Conservation (phyloP, 37 sponge, comb jelly and placozoan species). For the Dysidea cf. avara region DNA sequence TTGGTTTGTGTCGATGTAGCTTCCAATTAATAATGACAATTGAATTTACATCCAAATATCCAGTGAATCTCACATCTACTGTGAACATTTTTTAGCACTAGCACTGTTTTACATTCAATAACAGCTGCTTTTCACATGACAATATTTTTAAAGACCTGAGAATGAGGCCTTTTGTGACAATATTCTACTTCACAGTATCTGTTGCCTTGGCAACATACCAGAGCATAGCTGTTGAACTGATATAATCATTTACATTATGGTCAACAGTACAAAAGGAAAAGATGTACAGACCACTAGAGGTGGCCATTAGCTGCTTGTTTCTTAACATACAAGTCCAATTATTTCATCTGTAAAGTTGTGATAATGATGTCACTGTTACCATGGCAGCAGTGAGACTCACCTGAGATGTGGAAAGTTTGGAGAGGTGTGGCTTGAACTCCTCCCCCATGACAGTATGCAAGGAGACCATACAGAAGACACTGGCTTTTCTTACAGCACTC, state of each 20-base stretch:
- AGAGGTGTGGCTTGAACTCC: constrained; percentile 58
- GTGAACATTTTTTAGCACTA: too few species aligned
- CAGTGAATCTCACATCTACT: too few species aligned
- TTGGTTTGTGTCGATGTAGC: too few species aligned
- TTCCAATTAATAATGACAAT: too few species aligned
- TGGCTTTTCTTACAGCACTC: constrained; percentile 81
- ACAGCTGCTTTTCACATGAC: neutral
- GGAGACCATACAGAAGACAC: constrained; percentile 93
- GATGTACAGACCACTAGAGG: constrained; percentile 1
- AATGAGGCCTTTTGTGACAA: neutral
- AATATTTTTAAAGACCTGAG: neutral
- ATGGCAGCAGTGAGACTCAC: constrained; percentile 8
- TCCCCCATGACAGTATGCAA: constrained; percentile 75
- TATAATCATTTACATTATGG: neutral
- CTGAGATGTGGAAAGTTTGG: constrained; percentile 73
- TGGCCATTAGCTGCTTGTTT: constrained; percentile 12
- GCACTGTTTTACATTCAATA: too few species aligned
- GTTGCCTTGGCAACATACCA: constrained; percentile 5
- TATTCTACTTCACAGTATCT: neutral
- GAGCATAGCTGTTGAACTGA: neutral
- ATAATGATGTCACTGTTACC: neutral
- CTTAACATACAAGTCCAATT: constrained; percentile 74
- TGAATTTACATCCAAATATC: too few species aligned
- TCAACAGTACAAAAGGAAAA: neutral
- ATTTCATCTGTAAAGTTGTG: constrained; percentile 40